Conservation (phyloP, 2,888 invertebrate genomes). For the Trissolcus japonicus region DNA sequence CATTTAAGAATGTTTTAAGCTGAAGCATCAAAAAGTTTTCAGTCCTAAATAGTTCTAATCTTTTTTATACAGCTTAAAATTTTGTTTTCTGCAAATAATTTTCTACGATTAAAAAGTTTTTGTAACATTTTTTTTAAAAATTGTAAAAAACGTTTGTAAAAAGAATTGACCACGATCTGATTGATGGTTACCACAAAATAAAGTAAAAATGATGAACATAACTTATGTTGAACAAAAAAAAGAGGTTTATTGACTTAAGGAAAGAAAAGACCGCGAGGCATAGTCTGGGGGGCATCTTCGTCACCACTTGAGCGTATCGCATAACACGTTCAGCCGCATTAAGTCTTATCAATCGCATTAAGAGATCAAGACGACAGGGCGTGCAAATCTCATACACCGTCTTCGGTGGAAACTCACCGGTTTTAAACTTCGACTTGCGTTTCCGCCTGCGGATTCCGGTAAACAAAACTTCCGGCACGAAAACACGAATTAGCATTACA, state of each 20-base stretch:
- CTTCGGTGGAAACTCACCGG: conserved; percentile 5
- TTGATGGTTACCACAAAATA: too few species aligned
- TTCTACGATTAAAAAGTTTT: too few species aligned
- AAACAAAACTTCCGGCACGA: conserved; percentile 42
- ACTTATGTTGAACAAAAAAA: too few species aligned
- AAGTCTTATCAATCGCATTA: conserved; percentile 41
- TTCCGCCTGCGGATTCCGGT: conserved; percentile 32
- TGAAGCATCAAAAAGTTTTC: neutral
- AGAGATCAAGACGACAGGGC: conserved; percentile 29
- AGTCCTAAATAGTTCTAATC: neutral
- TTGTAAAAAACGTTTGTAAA: too few species aligned
- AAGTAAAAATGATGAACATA: too few species aligned
- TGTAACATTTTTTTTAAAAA: too few species aligned
- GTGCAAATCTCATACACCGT: neutral
- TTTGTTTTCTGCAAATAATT: too few species aligned
- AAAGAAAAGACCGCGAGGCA: neutral
- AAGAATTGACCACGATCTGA: too few species aligned
- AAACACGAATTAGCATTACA: conserved; percentile 41
- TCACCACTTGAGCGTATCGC: conserved; percentile 29
- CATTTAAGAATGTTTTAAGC: too few species aligned
- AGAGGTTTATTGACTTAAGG: too few species aligned
- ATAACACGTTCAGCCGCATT: conserved; percentile 34
- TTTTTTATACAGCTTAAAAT: neutral
- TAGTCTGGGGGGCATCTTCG: conserved; percentile 12
- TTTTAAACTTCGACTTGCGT: conserved; percentile 16